Evolutionary conservation across 2,888 invertebrate genomes (phyloP), one percentile per base, ranked within the genome.

Genomic region (Agonum fuliginosum): DNA sequence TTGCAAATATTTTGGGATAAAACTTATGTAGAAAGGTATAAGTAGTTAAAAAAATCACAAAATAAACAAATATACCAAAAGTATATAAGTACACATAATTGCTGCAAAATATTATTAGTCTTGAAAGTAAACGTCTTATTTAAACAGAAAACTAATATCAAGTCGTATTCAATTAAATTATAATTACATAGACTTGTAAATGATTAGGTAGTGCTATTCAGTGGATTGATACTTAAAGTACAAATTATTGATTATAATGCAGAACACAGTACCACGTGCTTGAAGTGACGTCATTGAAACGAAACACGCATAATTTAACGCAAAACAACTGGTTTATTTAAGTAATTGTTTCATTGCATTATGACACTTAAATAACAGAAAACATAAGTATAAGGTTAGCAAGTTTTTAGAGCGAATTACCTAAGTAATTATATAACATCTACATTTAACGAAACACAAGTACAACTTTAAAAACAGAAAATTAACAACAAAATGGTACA

Each of bases 221-320:
- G 67, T 37, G 10, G 8, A 20, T 37, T 22, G 30, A 3, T 62
- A 62, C 58, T 62, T 67, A 41, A 20, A 67, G 67, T 67, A 41
- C 41, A 41, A 20, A 41, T 20, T 67, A 67, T 67, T 20, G 67
- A 67, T 67, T 41, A 41, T 22, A 41, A 41, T 67, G 67, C 67
- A 67, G 67, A 54, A 12, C 43, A 43, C n/a, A 67, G n/a, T 65
- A 37, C n/a, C 34, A 65, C 65, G 34, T 65, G 65, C 19, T 37
- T n/a, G 10, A 5, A 54, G 10, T 67, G 65, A 67, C 67, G 67
- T 67, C 67, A 41, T 17, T 8, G 20, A 20, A n/a, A 37, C 12
- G 14, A 19, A 67, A 67, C 27, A 67, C 67, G 41, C 41, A 67
- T 67, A 67, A 67, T 67, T 22, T 67, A 67, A 8, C 27, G 30